A percentile compares a stretch with the other conserved stretches of the same genome.
These are phyloP conservation scores for Semnornis frantzii DNA, from an alignment of 2,113 vertebrate genomes.

Conservation along the genomic window DNA sequence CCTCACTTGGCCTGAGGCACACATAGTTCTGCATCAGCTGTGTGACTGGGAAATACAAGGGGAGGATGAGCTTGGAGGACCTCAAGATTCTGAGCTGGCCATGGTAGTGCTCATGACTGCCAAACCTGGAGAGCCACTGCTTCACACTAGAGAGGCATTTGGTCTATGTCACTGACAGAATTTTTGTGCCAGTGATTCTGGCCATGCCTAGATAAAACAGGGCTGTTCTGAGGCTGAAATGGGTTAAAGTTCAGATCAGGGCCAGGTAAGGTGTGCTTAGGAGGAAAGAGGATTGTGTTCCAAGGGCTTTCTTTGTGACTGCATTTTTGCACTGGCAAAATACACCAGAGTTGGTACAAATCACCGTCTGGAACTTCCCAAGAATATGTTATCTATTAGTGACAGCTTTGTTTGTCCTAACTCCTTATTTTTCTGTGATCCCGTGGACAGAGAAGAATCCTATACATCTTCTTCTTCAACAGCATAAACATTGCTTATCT, in stretches of 20 bases:
- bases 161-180: neutral
- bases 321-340: neutral
- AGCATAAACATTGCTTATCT: neutral
- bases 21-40: neutral
- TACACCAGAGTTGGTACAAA: neutral
- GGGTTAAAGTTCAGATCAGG: neutral
- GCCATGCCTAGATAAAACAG: rapidly evolving
- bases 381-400: rapidly evolving
- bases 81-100: neutral
- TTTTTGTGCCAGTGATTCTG: neutral
- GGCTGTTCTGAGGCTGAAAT: rapidly evolving
- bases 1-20: neutral
- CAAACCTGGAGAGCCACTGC: neutral
- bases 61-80: neutral
- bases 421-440: neutral
- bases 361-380: neutral
- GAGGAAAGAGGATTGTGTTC: neutral
- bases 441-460: neutral
- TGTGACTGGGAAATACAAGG: neutral
- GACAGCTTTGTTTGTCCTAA: neutral
- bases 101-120: rapidly evolving
- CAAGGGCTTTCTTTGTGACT: neutral
- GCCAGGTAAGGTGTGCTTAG: rapidly evolving
- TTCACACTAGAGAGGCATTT: neutral
- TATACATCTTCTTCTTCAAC: neutral